Conservation (phyloP, 2,888 invertebrate species). For the Ypsolopha sequella region DNA sequence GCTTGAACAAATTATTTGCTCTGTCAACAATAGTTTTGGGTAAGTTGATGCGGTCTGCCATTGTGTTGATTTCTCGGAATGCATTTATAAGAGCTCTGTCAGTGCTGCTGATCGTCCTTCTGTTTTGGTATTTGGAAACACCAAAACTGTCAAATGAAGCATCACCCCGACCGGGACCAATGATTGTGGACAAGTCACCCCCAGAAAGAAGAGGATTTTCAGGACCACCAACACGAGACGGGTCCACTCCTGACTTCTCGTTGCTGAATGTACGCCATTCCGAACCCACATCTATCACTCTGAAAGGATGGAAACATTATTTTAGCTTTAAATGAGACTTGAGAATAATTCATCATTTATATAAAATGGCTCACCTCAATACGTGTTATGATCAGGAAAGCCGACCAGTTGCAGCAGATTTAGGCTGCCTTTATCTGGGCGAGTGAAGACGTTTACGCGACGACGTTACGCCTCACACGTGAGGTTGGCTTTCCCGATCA, state of each 20-base stretch:
- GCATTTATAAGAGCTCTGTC: slow-evolving; percentile 96
- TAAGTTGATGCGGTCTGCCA: slow-evolving; percentile 98
- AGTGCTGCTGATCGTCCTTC: slow-evolving; percentile 88
- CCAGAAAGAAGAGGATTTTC: slow-evolving; percentile 97
- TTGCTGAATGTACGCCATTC: slow-evolving; percentile 99
- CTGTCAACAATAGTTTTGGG: slow-evolving; percentile 97
- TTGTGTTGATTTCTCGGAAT: slow-evolving; percentile 96
- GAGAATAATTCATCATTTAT: too few relatives aligned
- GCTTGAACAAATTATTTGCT: slow-evolving; percentile 97
- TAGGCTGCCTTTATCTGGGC: too few relatives aligned
- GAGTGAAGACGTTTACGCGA: too few relatives aligned
- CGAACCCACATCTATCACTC: slow-evolving; percentile 99
- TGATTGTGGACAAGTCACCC: slow-evolving; percentile 96
- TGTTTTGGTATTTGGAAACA: slow-evolving; percentile 79
- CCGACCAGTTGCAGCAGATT: too few relatives aligned
- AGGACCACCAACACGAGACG: slow-evolving; percentile 99
- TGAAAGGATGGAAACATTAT: slow-evolving; percentile 34
- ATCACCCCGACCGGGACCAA: slow-evolving; percentile 81
- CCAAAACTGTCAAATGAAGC: slow-evolving; percentile 93
- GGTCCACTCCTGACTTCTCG: slow-evolving; percentile 96
- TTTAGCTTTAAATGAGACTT: too few relatives aligned
- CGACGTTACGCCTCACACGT: too few relatives aligned
- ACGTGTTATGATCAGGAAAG: too few relatives aligned
- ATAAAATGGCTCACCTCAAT: too few relatives aligned
- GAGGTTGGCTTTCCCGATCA: too few relatives aligned